phyloP scores from a whole-genome alignment of 2,113 vertebrate genomes.

The Sclerurus mexicanus region DNA sequence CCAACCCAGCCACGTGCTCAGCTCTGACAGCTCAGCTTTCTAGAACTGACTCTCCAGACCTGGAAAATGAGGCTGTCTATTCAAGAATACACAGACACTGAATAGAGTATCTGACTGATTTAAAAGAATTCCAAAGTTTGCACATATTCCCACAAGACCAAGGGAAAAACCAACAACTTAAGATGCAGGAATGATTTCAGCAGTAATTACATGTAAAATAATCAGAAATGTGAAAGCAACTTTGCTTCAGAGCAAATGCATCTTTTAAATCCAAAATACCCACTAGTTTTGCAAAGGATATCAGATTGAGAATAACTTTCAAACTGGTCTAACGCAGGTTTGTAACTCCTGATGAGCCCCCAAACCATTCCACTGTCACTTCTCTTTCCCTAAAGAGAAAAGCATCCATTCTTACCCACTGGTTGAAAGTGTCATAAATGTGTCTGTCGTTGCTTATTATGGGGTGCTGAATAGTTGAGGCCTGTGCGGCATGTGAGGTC shows the following conservation, averaged over 20 bases:
- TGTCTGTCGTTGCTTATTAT: conserved; percentile 75
- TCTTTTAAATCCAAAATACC: background rate
- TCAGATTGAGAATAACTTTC: rapidly evolving
- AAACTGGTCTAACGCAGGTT: background rate
- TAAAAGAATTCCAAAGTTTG: background rate
- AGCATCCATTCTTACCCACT: conserved; percentile 83
- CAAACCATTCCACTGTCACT: background rate
- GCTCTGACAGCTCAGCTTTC: background rate
- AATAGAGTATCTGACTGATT: background rate
- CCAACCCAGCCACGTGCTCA: background rate
- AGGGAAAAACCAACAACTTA: background rate
- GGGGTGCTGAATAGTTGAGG: conserved; percentile 25
- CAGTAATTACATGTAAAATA: background rate
- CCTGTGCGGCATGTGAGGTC: background rate
- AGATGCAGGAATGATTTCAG: background rate
- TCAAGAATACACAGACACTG: background rate
- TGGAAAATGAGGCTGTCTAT: background rate
- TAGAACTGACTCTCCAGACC: background rate
- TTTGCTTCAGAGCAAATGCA: background rate
- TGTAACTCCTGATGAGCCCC: background rate
- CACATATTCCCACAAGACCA: background rate
- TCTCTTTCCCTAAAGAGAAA: background rate
- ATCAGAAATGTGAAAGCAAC: background rate
- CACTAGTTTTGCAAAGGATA: background rate
- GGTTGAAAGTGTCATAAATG: conserved; percentile 86